phyloP scores from a whole-genome alignment of 2,113 vertebrate species.

The Cathartes aura region DNA sequence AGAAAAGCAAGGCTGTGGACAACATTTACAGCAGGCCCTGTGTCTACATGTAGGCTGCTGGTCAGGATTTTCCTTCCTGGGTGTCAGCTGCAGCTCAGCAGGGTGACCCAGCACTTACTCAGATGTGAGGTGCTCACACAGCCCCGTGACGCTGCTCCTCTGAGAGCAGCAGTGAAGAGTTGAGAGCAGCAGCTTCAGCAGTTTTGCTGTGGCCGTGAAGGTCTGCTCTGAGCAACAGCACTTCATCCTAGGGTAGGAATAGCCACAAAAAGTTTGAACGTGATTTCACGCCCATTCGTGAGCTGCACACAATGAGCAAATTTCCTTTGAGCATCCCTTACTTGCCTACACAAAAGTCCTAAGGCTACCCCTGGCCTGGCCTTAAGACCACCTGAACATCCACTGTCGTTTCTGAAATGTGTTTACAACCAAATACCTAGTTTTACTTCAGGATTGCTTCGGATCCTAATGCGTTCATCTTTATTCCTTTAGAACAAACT shows the following conservation, averaged over 20 bases:
- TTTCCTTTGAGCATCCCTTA: background rate
- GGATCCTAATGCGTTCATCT: background rate
- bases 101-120: rapidly evolving
- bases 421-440: background rate
- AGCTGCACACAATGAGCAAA: background rate
- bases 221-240: background rate
- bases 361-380: background rate
- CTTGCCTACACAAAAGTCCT: background rate
- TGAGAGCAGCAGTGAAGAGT: background rate
- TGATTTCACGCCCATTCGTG: background rate
- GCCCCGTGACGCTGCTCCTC: rapidly evolving
- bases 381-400: background rate
- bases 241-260: background rate
- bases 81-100: background rate
- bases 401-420: background rate
- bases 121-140: background rate
- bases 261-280: rapidly evolving
- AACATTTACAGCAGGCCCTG: background rate
- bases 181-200: background rate
- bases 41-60: background rate
- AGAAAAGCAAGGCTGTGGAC: background rate
- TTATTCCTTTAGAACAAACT: background rate
- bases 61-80: background rate
- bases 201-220: background rate
- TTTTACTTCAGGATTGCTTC: background rate